Base-by-base conservation (phyloP, 1,140 invertebrate species). In the Polypedilum pembai region DNA sequence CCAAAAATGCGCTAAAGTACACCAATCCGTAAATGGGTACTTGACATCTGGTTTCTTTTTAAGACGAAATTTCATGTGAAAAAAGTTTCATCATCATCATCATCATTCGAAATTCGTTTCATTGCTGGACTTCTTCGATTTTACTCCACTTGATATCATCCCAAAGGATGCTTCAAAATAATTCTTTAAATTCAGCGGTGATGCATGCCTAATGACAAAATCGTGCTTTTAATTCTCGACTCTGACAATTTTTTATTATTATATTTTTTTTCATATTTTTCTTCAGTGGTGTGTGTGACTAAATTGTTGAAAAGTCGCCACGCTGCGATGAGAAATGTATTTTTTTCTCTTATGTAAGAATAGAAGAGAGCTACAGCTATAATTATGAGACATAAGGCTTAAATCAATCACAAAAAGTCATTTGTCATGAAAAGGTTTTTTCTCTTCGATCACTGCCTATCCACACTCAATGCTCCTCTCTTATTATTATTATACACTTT, bases 331-430 rank as follows among this genome's bases (percentile, higher is more conserved):
- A 56, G 12, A 56, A n/a, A 56, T 56, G 12, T 56, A 1, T n/a
- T 56, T 56, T 56, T 15, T 56, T 12, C 1, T 1, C 4, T 56
- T 56, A n/a, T 56, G 12, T 15, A 56, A n/a, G n/a, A n/a, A n/a
- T n/a, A 56, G n/a, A n/a, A 56, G 45, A n/a, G 17, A 7, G 5
- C 8, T n/a, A 18, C n/a, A 69, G 5, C n/a, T 69, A 69, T 69
- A 69, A 69, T 69, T 69, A 69, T 69, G 65, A 69, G 65, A 69
- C 65, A 69, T 69, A 69, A 69, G 65, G 65, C 20, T 69, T 18
- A 69, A 69, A 18, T 18, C 15, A 69, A 18, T 18, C 15, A 69
- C n/a, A 69, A 69, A 69, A 69, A 69, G 65, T 69, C 65, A 69
- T 69, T 69, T 69, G 65, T 69, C 65, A 69, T 69, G 65, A 69